Conservation (phyloP, 2,888 invertebrate species). For the Chouioia cunea region DNA sequence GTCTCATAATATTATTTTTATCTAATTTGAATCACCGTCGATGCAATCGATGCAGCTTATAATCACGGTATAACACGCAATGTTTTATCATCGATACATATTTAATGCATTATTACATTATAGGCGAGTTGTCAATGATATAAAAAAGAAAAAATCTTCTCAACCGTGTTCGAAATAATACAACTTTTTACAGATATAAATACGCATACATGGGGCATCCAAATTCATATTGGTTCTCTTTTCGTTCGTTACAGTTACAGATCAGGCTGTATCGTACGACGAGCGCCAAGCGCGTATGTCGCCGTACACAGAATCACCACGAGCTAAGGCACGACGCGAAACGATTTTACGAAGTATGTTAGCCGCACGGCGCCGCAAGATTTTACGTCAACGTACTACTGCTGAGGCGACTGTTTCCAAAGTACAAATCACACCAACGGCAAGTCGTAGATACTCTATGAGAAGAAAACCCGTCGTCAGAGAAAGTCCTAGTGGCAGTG, state of each 20-base stretch:
- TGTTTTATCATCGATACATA: too few relatives aligned
- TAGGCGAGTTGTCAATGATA: too few relatives aligned
- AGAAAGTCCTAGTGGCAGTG: conserved; percentile 30
- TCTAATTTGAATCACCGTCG: too few relatives aligned
- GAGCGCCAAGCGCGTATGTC: conserved; percentile 58
- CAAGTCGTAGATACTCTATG: not conserved
- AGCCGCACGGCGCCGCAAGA: conserved; percentile 74
- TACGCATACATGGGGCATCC: too few relatives aligned
- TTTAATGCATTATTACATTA: too few relatives aligned
- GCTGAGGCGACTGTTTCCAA: not conserved
- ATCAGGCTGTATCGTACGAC: conserved; percentile 47
- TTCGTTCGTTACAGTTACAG: conserved; percentile 8
- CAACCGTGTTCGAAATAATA: too few relatives aligned
- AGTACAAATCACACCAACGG: not conserved
- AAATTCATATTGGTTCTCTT: too few relatives aligned
- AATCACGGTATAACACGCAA: too few relatives aligned
- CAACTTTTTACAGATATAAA: too few relatives aligned
- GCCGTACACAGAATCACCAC: conserved; percentile 56
- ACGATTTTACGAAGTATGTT: conserved; percentile 67
- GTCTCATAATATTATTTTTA: too few relatives aligned
- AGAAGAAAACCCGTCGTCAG: not conserved
- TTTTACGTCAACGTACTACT: conserved; percentile 61
- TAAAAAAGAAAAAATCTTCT: too few relatives aligned
- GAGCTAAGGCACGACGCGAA: conserved; percentile 61
- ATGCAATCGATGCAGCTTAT: too few relatives aligned